Base-by-base conservation (phyloP, 1,140 invertebrate species). In the Babylonia areolata region DNA sequence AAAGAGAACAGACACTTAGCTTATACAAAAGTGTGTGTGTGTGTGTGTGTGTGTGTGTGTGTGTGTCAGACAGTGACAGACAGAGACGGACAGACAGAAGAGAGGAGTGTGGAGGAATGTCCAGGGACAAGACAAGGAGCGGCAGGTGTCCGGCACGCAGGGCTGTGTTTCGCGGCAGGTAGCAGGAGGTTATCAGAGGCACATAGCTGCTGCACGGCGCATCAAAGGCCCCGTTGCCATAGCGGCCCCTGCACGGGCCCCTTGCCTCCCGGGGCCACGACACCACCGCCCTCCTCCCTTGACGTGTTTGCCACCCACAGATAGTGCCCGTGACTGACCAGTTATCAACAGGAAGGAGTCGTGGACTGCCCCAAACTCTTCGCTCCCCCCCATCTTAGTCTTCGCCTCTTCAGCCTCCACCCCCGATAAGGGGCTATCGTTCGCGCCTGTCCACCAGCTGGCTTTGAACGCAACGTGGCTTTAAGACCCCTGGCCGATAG, bases 341-440 rank as follows among this genome's bases (percentile, higher is more conserved):
- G 78, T 80, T 80, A 80, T 51, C 78, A 80, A 39, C 0, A 42
- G 40, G 40, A 80, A 54, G 78, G 28, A n/a, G 42, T 54, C 15
- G 20, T 20, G 42, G 42, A 33, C 46, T 23, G 6, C 71, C 33
- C 77, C 77, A 54, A 80, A 40, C 28, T 54, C 12, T 58, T 2
- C 3, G 23, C 46, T 64, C 58, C 58, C 58, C 78, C 28, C 78
- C 42, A 80, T 51, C 46, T 17, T 51, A 17, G 17, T 9, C 46
- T 51, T 80, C 78, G 20, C 40, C 40, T 33, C 17, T 23, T 42
- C 78, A 51, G 42, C 12, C 33, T 28, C 33, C 28, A 31, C 78
- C 28, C 33, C 28, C 11, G 78, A 80, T 80, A 80, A 80, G 42
- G 78, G 78, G 78, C 40, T 80, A 80, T 51, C 42, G 78, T 80